Conservation (phyloP, 2,888 invertebrate species). For the Lissonota sp. region DNA sequence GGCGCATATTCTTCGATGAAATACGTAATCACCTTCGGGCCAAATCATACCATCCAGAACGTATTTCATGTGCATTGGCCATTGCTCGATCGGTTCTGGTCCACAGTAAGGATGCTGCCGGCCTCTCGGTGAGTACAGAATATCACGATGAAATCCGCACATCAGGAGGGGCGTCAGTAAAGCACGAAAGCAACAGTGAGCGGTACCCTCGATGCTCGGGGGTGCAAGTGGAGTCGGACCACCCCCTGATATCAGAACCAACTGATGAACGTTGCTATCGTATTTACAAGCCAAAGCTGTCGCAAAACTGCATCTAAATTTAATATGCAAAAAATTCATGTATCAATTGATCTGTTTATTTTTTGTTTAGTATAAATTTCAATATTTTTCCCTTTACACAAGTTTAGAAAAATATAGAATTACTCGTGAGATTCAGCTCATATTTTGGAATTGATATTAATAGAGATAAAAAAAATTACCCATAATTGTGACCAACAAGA, state of each 20-base stretch:
- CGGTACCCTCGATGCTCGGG: conserved; percentile 85
- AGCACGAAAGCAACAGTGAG: conserved; percentile 84
- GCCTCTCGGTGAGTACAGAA: conserved; percentile 86
- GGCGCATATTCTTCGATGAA: conserved; percentile 87
- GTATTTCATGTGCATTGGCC: conserved; percentile 85
- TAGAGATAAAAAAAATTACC: conserved; percentile 83
- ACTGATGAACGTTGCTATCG: conserved; percentile 85
- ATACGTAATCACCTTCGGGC: conserved; percentile 89
- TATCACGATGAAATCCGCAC: conserved; percentile 85
- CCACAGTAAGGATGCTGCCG: conserved; percentile 85
- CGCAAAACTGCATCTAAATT: conserved; percentile 87
- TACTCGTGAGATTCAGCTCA: too few species aligned
- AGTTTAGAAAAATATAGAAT: too few species aligned
- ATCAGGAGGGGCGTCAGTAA: conserved; percentile 86
- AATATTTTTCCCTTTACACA: too few species aligned
- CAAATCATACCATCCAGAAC: conserved; percentile 87
- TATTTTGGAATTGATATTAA: background rate
- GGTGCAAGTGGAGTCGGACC: conserved; percentile 88
- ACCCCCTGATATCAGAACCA: conserved; percentile 88
- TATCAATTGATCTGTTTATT: too few species aligned
- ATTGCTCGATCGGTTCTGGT: conserved; percentile 80
- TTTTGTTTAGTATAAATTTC: too few species aligned
- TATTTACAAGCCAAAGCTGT: conserved; percentile 86
- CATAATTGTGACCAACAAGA: conserved; percentile 89
- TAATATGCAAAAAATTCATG: background rate